Percentiles rank a stretch among this genome's conserved stretches.
phyloP scores from a whole-genome alignment of 2,797 vertebrate species.

The Hirundo rustica region DNA sequence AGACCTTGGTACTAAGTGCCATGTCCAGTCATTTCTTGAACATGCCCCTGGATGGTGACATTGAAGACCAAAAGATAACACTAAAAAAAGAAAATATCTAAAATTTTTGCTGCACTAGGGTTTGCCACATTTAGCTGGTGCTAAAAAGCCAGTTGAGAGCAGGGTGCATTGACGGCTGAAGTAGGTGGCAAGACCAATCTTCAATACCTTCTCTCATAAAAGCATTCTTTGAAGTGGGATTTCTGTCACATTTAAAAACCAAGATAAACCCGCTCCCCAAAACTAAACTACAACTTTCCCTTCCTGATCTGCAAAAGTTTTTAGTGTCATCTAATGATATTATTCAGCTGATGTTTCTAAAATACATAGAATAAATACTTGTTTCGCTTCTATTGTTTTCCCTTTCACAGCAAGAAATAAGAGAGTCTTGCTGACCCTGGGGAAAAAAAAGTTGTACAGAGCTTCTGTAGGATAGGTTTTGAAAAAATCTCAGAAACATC shows the following conservation, averaged over 20 bases:
- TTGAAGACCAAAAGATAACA: not conserved
- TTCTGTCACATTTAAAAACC: not conserved
- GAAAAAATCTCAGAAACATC: not conserved
- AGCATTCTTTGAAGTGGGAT: not conserved
- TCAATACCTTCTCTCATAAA: not conserved
- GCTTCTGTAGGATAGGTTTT: not conserved
- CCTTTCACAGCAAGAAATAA: not conserved
- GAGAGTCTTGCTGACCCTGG: not conserved
- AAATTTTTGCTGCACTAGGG: not conserved
- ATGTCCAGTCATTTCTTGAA: not conserved
- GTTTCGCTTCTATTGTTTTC: not conserved
- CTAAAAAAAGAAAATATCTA: not conserved
- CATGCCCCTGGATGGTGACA: not conserved
- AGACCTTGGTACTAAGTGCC: not conserved
- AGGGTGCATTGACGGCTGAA: not conserved
- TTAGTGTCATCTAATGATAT: not conserved
- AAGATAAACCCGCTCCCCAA: rapidly evolving
- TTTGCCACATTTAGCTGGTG: not conserved
- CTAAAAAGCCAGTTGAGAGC: not conserved
- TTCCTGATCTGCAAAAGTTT: not conserved
- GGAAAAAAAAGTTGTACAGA: not conserved
- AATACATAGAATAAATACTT: not conserved
- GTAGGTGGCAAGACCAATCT: not conserved
- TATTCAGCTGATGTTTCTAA: not conserved
- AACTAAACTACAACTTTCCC: not conserved